A percentile compares a stretch with the other conserved stretches of the same genome.
phyloP scores from a whole-genome alignment of 2,888 invertebrate species.

The Auanema freiburgensis region DNA sequence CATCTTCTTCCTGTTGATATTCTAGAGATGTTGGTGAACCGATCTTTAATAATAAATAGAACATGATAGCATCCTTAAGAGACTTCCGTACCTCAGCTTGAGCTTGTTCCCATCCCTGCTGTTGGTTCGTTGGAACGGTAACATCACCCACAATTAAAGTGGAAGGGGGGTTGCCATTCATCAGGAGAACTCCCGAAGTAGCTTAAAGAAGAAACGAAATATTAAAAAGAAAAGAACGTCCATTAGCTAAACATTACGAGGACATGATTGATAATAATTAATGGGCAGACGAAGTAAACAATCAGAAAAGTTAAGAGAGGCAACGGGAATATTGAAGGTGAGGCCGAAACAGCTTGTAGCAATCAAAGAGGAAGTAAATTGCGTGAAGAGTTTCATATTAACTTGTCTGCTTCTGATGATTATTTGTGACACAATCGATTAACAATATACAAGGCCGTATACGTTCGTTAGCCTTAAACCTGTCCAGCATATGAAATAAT shows the following conservation, averaged over 20 bases:
- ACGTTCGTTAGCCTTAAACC: too few relatives aligned
- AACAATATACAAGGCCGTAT: too few relatives aligned
- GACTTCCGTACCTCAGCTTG: not conserved
- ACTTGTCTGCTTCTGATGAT: too few relatives aligned
- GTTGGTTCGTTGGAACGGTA: constrained; percentile 1
- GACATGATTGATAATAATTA: not conserved
- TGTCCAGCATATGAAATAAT: too few relatives aligned
- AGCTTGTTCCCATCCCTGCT: too few relatives aligned
- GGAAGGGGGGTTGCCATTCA: constrained; percentile 1
- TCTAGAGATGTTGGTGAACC: constrained; percentile 28
- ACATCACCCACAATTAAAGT: constrained; percentile 10
- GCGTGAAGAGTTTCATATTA: too few relatives aligned
- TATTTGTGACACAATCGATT: too few relatives aligned
- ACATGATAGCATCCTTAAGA: not conserved
- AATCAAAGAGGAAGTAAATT: too few relatives aligned
- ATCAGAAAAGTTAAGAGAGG: not conserved
- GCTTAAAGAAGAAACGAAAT: not conserved
- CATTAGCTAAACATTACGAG: too few relatives aligned
- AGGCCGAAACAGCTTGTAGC: too few relatives aligned
- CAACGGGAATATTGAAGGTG: too few relatives aligned
- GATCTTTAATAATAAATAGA: constrained; percentile 6
- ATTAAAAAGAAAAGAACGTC: not conserved
- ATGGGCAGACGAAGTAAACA: not conserved
- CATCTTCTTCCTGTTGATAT: constrained; percentile 24
- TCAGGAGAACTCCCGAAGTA: constrained; percentile 4